Conservation (phyloP, 2,113 vertebrate species). For the Actenoides hombroni region DNA sequence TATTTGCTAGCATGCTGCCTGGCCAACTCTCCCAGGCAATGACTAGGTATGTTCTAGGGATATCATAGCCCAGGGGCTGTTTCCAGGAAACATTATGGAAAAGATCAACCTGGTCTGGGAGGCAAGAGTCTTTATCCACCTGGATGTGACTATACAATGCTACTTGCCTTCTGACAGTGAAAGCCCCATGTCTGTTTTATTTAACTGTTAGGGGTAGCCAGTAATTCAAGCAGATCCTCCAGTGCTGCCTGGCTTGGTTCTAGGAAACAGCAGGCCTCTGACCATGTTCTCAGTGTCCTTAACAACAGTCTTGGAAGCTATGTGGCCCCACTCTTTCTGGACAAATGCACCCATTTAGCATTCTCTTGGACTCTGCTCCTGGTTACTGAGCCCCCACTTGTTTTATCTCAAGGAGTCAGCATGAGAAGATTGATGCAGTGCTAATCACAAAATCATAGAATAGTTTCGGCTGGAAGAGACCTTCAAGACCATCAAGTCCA, state of each 20-base stretch:
- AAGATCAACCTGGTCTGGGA: neutral
- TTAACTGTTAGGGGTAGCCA: neutral
- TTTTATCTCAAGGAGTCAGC: neutral
- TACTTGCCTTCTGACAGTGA: neutral
- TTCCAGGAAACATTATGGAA: neutral
- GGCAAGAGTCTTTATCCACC: neutral
- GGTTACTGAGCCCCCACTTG: rapidly evolving
- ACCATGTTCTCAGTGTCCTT: neutral
- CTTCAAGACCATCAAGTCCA: too few species aligned
- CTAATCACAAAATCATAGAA: neutral
- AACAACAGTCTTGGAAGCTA: neutral
- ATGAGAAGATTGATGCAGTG: neutral
- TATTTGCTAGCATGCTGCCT: neutral
- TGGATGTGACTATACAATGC: neutral
- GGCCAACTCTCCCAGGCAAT: neutral
- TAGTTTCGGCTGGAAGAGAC: too few species aligned
- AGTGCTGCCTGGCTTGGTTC: neutral
- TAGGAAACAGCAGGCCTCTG: neutral
- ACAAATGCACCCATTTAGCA: neutral
- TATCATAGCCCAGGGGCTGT: neutral
- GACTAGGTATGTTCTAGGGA: neutral
- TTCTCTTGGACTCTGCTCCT: neutral
- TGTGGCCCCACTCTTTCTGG: neutral
- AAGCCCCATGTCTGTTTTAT: neutral
- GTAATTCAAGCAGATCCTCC: neutral